Evolutionary conservation across 2,797 vertebrate genomes (phyloP), one percentile per base, ranked within the genome.

Genomic region (Manis javanica): DNA sequence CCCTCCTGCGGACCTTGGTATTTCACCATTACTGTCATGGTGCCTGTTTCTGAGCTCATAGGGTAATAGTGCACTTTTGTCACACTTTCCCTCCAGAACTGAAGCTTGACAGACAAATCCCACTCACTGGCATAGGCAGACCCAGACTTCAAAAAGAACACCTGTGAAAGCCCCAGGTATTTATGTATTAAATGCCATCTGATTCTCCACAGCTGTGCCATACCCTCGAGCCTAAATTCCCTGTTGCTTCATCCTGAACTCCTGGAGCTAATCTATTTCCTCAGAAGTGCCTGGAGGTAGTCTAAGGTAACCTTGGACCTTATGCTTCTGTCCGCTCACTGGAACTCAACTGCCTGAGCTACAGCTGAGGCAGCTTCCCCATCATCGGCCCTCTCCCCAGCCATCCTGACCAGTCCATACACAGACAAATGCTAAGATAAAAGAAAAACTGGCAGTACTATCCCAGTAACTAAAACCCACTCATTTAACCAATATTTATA

Each of bases 251-350:
- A 31, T 2, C 8, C 6, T 85, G 49, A 61, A 63, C 69, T 78
- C 94, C 51, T 23, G 13, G 75, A 71, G 37, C 24, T 81, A 72
- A 78, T 31, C 74, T 53, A 87, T 78, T 92, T 95, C 68, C 77
- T 82, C 51, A 49, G 10, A 49, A 72, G 14, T 13, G 7, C 71
- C 87, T 63, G 31, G 18, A 84, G 84, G n/a, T 11, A 55, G 59
- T 61, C 84, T 72, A 16, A 46, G n/a, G n/a, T 59, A 84, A 93
- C n/a, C 51, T 57, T 66, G 39, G 39, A 55, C 2, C 64, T 26
- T 5, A 29, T 0, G 4, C 12, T 34, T 59, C 75, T 81, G n/a
- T 26, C 24, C 34, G 59, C 34, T 19, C n/a, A 12, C 12, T 29
- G 26, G 84, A 94, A 71, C 13, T 55, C 24, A 5, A 51, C 64